phyloP scores from a whole-genome alignment of 2,888 invertebrate genomes.

The Eristalis arbustorum region DNA sequence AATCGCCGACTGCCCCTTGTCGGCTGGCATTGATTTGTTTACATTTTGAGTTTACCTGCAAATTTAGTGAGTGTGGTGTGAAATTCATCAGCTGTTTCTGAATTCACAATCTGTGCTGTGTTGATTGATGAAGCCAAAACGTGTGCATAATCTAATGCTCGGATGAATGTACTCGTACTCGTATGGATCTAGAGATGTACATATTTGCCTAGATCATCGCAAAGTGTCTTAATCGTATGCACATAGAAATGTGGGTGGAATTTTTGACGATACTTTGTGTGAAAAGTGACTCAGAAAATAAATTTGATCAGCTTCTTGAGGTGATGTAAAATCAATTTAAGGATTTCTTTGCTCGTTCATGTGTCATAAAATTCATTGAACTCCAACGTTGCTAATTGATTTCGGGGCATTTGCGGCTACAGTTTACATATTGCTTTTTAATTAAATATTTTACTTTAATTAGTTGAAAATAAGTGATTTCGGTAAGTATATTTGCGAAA shows the following conservation, averaged over 20 bases:
- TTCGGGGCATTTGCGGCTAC: neutral
- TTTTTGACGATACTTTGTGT: neutral
- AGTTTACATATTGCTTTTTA: neutral
- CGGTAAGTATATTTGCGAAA: neutral
- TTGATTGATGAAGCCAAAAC: neutral
- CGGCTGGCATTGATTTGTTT: conserved; percentile 5
- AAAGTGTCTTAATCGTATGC: neutral
- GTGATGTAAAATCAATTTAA: neutral
- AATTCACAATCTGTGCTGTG: neutral
- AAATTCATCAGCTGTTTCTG: neutral
- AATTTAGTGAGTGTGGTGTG: neutral
- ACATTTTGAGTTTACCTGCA: conserved; percentile 1
- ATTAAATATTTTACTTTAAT: neutral
- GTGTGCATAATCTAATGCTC: neutral
- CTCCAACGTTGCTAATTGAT: neutral
- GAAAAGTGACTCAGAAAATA: neutral
- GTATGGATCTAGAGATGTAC: neutral
- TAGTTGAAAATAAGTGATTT: neutral
- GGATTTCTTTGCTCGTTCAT: neutral
- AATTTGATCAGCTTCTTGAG: neutral
- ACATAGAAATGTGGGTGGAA: neutral
- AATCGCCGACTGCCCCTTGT: neutral
- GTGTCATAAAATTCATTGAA: neutral
- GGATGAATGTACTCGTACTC: neutral
- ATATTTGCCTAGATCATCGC: neutral